Percentiles rank a stretch among this genome's conserved stretches.
Evolutionary conservation across 2,113 vertebrate genomes (phyloP).

Genomic region (Glaucomys volans): DNA sequence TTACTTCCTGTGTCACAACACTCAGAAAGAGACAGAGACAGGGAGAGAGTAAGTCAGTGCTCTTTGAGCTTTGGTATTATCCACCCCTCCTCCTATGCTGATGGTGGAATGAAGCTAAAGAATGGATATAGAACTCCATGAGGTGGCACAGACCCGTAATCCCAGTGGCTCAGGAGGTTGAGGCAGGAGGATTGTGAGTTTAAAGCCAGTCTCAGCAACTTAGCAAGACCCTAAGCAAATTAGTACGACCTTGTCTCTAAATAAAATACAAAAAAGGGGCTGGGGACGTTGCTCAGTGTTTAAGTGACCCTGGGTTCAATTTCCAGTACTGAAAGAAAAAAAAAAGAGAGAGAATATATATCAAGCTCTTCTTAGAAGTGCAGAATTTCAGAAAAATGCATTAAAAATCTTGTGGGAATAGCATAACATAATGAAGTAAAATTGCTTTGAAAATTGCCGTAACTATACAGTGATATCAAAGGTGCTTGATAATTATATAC

Average conservation of each 20-base stretch:
- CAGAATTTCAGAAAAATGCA: constrained; percentile 38
- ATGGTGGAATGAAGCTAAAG: background rate
- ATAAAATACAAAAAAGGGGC: no score
- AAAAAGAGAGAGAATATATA: background rate
- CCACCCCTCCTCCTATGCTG: background rate
- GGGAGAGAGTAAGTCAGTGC: background rate
- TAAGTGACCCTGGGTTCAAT: no score
- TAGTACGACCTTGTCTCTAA: no score
- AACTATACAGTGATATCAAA: constrained; percentile 58
- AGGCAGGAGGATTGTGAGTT: background rate
- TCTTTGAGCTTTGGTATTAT: background rate
- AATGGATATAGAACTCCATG: background rate
- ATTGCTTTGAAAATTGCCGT: constrained; percentile 67
- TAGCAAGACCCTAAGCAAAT: background rate
- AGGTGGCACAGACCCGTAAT: background rate
- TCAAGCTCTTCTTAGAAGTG: background rate
- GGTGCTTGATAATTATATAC: constrained; percentile 61
- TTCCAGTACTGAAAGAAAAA: no score
- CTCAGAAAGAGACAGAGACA: background rate
- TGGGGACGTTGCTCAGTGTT: no score
- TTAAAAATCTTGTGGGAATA: constrained; percentile 35
- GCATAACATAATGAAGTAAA: constrained; percentile 60
- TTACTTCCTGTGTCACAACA: background rate
- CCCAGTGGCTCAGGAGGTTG: background rate
- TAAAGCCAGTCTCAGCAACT: background rate